These are phyloP conservation scores for Ypsolopha scabrella DNA, from an alignment of 2,888 invertebrate genomes.

Conservation along the genomic window DNA sequence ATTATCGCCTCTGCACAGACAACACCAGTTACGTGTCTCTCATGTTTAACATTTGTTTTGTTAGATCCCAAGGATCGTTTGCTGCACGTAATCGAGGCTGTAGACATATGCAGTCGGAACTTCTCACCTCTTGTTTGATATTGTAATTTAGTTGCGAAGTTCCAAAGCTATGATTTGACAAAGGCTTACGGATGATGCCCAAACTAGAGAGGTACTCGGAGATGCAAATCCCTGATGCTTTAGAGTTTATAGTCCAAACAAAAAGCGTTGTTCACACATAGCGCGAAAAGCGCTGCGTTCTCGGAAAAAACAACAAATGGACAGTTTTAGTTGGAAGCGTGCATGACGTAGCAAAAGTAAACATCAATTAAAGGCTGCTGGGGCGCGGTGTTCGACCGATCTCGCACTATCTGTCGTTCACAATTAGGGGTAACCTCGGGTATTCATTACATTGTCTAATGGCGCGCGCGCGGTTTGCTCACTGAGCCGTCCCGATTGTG, in stretches of 20 bases:
- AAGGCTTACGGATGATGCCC: background rate
- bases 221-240: too few species aligned
- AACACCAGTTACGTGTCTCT: slow-evolving; percentile 54
- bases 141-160: background rate
- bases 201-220: background rate
- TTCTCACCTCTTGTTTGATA: background rate
- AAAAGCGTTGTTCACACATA: too few species aligned
- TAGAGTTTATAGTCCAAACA: too few species aligned
- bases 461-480: slow-evolving; percentile 47
- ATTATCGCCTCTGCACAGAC: slow-evolving; percentile 9
- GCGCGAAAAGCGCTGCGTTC: too few species aligned
- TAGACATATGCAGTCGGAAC: slow-evolving; percentile 9
- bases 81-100: slow-evolving; percentile 29
- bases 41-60: slow-evolving; percentile 49
- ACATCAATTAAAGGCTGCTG: slow-evolving; percentile 3
- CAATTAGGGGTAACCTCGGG: slow-evolving; percentile 58
- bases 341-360: background rate
- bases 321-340: too few species aligned
- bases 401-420: slow-evolving; percentile 42
- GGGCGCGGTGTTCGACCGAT: slow-evolving; percentile 50
- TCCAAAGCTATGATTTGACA: background rate
- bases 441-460: slow-evolving; percentile 68
- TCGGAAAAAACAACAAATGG: too few species aligned
- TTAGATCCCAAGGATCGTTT: slow-evolving; percentile 33
- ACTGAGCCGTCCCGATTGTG: slow-evolving; percentile 32